Percentiles rank a stretch among this genome's conserved stretches.
phyloP scores from a whole-genome alignment of 2,888 invertebrate genomes.

The Tortrix viridana region DNA sequence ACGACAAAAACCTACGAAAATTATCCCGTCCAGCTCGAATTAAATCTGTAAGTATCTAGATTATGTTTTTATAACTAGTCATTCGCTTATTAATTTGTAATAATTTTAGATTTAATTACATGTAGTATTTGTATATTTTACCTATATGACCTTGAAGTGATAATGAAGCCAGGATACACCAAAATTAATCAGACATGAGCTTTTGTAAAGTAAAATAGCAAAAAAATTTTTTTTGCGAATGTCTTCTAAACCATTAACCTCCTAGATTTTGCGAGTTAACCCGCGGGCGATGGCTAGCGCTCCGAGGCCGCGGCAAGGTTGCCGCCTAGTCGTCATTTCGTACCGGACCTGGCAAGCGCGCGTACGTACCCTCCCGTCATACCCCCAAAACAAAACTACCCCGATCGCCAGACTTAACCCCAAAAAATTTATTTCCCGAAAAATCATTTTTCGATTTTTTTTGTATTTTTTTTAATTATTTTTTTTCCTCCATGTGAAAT shows the following conservation, averaged over 20 bases:
- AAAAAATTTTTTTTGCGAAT: background rate
- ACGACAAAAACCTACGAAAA: too few species aligned
- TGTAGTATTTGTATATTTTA: too few species aligned
- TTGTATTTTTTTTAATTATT: background rate
- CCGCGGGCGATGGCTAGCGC: constrained; percentile 10
- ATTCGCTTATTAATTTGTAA: too few species aligned
- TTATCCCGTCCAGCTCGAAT: too few species aligned
- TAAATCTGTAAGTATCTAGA: too few species aligned
- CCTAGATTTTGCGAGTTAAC: constrained; percentile 24
- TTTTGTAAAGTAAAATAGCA: too few species aligned
- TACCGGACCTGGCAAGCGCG: constrained; percentile 4
- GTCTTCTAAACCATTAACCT: background rate
- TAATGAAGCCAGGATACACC: too few species aligned
- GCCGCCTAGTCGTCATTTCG: constrained; percentile 20
- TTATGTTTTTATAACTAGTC: too few species aligned
- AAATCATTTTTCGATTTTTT: background rate
- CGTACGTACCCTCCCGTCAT: constrained; percentile 21
- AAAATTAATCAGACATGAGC: too few species aligned
- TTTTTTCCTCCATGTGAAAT: background rate
- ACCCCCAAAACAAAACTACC: constrained; percentile 8
- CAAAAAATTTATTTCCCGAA: background rate
- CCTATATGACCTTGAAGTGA: background rate
- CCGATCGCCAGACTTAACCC: background rate
- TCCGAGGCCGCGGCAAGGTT: constrained; percentile 4
- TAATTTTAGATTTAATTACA: too few species aligned